Evolutionary conservation across 2,797 vertebrate genomes (phyloP).

Genomic region (Neoniphon sammara): DNA sequence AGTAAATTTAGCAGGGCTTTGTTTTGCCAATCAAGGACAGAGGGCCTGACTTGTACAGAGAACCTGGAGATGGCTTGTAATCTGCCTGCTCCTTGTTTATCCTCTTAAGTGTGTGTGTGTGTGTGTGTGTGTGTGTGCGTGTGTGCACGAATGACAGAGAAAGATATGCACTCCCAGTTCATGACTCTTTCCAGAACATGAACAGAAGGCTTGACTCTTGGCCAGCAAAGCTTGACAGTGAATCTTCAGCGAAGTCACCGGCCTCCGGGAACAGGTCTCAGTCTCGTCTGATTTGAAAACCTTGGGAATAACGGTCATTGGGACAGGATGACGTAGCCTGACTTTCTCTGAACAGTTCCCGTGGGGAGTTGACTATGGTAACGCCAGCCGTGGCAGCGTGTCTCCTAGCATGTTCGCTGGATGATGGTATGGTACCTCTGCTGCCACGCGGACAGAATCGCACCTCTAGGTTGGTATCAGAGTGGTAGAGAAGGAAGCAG

Average conservation of each 20-base stretch:
- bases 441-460: conserved; percentile 88
- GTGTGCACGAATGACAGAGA: conserved; percentile 57
- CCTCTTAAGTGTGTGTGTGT: conserved; percentile 87
- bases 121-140: conserved; percentile 32
- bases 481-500: background rate
- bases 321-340: conserved; percentile 17
- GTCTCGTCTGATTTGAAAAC: conserved; percentile 1
- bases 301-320: background rate
- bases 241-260: conserved; percentile 16
- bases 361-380: conserved; percentile 58
- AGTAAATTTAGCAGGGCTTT: conserved; percentile 74
- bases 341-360: conserved; percentile 14
- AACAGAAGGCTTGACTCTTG: conserved; percentile 55
- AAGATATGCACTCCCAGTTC: conserved; percentile 41
- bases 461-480: conserved; percentile 86
- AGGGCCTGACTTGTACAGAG: conserved; percentile 59
- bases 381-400: conserved; percentile 49
- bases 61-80: conserved; percentile 81
- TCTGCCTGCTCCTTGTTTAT: conserved; percentile 85
- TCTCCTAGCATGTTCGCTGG: conserved; percentile 81
- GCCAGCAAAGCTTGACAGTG: conserved; percentile 22
- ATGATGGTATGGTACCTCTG: conserved; percentile 92
- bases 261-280: background rate
- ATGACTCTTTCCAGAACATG: conserved; percentile 48
- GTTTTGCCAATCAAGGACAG: conserved; percentile 69